Evolutionary conservation across 2,888 invertebrate species (phyloP), one percentile per base, ranked within the genome.

Genomic region (Patella depressa): DNA sequence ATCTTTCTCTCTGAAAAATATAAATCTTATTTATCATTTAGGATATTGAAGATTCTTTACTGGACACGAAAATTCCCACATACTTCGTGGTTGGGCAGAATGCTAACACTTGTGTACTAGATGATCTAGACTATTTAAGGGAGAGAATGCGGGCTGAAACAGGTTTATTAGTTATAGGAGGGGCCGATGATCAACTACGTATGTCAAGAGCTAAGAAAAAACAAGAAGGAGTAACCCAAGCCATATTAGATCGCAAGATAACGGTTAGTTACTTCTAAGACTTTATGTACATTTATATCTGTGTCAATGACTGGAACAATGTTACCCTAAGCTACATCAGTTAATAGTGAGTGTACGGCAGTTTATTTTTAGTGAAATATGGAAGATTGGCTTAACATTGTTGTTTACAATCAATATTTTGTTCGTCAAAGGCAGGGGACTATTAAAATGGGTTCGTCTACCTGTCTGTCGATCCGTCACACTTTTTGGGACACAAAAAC

Each of bases 51-150:
- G 96, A 96, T 91, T 94, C 94, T 3, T 90, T 96, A 55, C 91
- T 96, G 83, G 95, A 95, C 84, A 92, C 95, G 72, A 94, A 94
- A 84, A 94, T 94, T 77, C 96, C 96, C 0, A 94, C 95, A 11
- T 92, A 96, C 85, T 96, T 96, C 92, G 93, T 96, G 0, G 94
- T 96, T 81, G 96, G 96, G 3, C 95, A 96, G 89, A 94, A 95
- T 88, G 94, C 96, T 53, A 88, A 85, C 72, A 85, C 87, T 80
- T 93, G 89, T 79, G 94, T 94, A 65, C 93, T 94, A 74, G 95
- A 96, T 88, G 95, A 95, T 90, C 93, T 96, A 86, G 96, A 96
- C 90, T 94, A 95, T 76, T 90, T 96, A 65, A 93, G 96, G 5
- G 95, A 95, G 87, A 94, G 94, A 81, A 95, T 96, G 94, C 93